phyloP scores from a whole-genome alignment of 2,797 vertebrate genomes.

The Halcyon badia region DNA sequence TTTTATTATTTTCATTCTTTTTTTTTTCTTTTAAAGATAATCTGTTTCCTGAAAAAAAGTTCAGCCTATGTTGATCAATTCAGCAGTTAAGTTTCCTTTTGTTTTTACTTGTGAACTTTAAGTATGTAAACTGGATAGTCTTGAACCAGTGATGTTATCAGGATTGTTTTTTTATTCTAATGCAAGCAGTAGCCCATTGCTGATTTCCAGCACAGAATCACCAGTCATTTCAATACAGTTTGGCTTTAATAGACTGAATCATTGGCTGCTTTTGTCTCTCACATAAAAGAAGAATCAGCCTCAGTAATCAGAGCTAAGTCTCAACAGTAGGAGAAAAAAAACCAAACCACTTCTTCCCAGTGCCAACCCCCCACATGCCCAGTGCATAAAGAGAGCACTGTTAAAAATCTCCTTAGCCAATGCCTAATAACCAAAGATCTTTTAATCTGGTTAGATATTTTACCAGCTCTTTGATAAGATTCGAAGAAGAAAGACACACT shows the following conservation, averaged over 20 bases:
- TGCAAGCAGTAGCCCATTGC: background rate
- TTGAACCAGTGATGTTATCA: background rate
- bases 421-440: background rate
- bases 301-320: slow-evolving; percentile 38
- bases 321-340: background rate
- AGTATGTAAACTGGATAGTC: background rate
- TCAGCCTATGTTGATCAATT: background rate
- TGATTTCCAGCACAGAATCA: slow-evolving; percentile 22
- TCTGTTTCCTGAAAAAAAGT: background rate
- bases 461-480: background rate
- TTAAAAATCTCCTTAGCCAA: background rate
- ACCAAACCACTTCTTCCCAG: background rate
- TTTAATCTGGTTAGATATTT: background rate
- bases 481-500: background rate
- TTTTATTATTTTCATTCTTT: accelerated
- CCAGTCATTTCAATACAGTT: background rate
- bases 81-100: background rate
- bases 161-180: background rate
- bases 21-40: background rate
- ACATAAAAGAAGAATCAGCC: slow-evolving; percentile 63
- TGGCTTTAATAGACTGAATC: slow-evolving; percentile 20
- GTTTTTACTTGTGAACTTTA: slow-evolving; percentile 15
- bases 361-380: background rate
- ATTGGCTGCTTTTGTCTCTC: slow-evolving; percentile 37
- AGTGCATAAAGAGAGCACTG: slow-evolving; percentile 35